Evolutionary conservation across 1,140 invertebrate species (phyloP), one percentile per base, ranked within the genome.

Genomic region (Radopholus similis): DNA sequence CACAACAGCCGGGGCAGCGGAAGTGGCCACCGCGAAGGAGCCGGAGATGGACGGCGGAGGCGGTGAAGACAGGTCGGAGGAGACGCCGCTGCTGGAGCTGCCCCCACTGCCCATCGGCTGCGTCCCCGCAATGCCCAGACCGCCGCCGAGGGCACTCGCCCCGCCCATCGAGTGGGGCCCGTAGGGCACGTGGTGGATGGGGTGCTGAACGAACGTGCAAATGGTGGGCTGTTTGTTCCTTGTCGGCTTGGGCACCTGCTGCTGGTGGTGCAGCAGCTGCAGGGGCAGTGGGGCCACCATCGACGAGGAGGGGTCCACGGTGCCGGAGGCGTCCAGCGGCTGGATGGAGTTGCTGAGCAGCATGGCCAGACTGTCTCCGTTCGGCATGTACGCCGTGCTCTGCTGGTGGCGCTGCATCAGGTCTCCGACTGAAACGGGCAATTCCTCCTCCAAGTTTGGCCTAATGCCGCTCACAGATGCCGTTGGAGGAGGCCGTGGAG

Each of bases 341-440:
- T 70, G 66, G 3, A 70, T 70, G 26, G 68, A 70, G 15, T 72
- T 47, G 30, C 71, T 64, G 21, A 72, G 72, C 13, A 72, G 38
- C 23, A 59, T 54, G 23, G 71, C 71, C 32, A 72, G 34, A 15
- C 70, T 71, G 5, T 72, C 71, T 4, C 58, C 71, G 18, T 75
- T 74, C 18, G 54, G 28, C 73, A 74, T 73, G 34, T 74, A 38
- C 1, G 35, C 15, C 40, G 65, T 38, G 6, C 59, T n/a, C 26
- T 65, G 37, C 3, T 71, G 72, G 30, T 13, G 59, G 21, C 47
- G 72, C 32, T 40, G 34, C 47, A 70, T 55, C 23, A 72, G 59
- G 40, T 72, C 63, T 4, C 30, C 54, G 26, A 74, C 68, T 70
- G 32, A 68, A 71, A 71, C n/a, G 37, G 18, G 13, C 35, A 38